A percentile compares a stretch with the other conserved stretches of the same genome.
These are phyloP conservation scores for Chrysolina haemoptera DNA, from an alignment of 2,888 invertebrate genomes.

Conservation along the genomic window DNA sequence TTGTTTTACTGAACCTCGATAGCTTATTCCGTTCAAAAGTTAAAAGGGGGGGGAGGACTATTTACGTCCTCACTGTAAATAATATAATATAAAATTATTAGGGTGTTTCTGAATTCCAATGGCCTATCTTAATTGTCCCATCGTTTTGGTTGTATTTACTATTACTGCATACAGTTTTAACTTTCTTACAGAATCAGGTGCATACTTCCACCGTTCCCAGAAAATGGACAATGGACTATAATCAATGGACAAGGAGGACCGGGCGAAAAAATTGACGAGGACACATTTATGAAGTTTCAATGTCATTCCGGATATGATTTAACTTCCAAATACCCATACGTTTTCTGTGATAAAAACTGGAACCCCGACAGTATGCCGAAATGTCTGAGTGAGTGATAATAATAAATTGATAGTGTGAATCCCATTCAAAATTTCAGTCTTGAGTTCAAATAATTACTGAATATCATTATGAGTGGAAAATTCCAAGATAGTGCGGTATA, in stretches of 20 bases:
- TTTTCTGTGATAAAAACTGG: neutral
- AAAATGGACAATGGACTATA: constrained; percentile 41
- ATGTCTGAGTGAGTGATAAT: neutral
- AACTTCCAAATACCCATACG: neutral
- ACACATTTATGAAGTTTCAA: constrained; percentile 37
- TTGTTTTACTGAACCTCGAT: too few relatives aligned
- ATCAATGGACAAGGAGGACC: constrained; percentile 35
- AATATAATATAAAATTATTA: too few relatives aligned
- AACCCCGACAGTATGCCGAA: neutral
- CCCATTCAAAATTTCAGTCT: neutral
- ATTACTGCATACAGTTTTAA: neutral
- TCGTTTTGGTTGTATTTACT: too few relatives aligned
- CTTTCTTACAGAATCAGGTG: constrained; percentile 24
- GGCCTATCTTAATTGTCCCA: too few relatives aligned
- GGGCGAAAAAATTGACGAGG: constrained; percentile 34
- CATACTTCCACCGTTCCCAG: constrained; percentile 41
- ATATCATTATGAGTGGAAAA: neutral
- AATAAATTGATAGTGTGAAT: neutral
- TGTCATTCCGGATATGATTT: constrained; percentile 34
- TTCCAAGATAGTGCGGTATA: neutral
- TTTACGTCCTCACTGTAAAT: too few relatives aligned
- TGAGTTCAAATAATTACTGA: neutral
- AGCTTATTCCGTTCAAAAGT: too few relatives aligned
- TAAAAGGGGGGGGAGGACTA: too few relatives aligned
- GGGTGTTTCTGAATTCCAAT: too few relatives aligned